Percentiles rank a stretch among this genome's conserved stretches.
These are phyloP conservation scores for Tragopan temminckii DNA, from an alignment of 2,797 vertebrate genomes.

Conservation along the genomic window DNA sequence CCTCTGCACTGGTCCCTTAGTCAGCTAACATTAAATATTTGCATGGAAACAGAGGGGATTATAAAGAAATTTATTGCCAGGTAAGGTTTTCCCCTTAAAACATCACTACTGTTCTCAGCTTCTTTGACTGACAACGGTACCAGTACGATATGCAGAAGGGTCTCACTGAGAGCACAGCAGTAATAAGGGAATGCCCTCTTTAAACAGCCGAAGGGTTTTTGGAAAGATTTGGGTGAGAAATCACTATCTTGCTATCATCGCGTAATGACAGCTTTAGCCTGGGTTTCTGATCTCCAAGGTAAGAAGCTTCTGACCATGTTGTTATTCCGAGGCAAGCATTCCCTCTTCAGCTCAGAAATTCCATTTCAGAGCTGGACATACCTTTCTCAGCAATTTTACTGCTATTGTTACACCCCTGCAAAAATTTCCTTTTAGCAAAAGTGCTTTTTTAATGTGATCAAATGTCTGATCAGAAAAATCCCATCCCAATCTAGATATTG, in stretches of 20 bases:
- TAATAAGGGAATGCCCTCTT: not conserved
- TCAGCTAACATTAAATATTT: not conserved
- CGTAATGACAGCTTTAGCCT: not conserved
- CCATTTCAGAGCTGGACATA: no score
- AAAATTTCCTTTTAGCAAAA: not conserved
- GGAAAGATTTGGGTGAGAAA: not conserved
- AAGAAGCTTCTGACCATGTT: not conserved
- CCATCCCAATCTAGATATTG: not conserved
- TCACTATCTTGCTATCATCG: not conserved
- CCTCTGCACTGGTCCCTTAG: not conserved
- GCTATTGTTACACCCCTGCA: not conserved
- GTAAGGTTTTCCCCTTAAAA: constrained; percentile 14
- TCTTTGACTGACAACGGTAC: not conserved
- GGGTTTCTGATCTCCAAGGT: not conserved
- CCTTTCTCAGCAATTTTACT: not conserved
- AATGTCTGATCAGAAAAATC: not conserved
- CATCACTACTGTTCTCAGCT: not conserved
- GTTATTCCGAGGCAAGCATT: not conserved
- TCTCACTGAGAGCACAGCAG: not conserved
- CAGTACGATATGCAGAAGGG: accelerated
- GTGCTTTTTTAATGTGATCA: not conserved
- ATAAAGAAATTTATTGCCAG: constrained; percentile 11
- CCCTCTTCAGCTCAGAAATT: not conserved
- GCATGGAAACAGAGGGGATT: not conserved
- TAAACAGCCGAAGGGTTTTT: not conserved